phyloP scores from a whole-genome alignment of 2,113 vertebrate species.

The Pimephales promelas region DNA sequence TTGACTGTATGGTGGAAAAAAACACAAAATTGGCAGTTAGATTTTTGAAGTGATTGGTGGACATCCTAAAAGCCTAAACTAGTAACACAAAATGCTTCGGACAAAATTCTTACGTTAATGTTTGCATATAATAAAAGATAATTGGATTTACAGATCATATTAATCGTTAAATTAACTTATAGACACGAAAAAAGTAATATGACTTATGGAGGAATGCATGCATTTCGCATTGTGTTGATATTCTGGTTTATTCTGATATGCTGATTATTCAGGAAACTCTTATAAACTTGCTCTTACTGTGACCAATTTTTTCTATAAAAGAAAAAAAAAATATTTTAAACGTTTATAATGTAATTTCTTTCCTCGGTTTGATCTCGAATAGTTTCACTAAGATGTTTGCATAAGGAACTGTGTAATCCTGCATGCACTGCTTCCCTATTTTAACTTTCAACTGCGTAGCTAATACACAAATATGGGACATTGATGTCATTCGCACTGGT shows the following conservation, averaged over 20 bases:
- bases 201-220: not conserved
- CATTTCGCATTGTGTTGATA: not conserved
- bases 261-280: not conserved
- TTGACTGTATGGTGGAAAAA: too few relatives aligned
- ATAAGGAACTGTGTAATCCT: not conserved
- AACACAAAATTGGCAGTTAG: not conserved
- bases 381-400: not conserved
- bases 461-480: conserved; percentile 22
- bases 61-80: not conserved
- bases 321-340: not conserved
- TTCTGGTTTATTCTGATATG: conserved; percentile 1
- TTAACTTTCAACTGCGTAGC: conserved; percentile 25
- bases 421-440: conserved; percentile 15
- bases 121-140: not conserved
- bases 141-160: not conserved
- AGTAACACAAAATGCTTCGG: not conserved
- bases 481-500: not conserved
- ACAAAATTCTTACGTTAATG: not conserved
- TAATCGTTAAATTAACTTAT: not conserved
- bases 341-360: not conserved
- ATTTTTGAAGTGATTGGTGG: not conserved
- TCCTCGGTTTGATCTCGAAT: not conserved
- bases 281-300: not conserved
- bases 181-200: not conserved
- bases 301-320: not conserved